A percentile compares a stretch with the other conserved stretches of the same genome.
phyloP scores from a whole-genome alignment of 2,888 invertebrate species.

The Sinhomidia bicolor region DNA sequence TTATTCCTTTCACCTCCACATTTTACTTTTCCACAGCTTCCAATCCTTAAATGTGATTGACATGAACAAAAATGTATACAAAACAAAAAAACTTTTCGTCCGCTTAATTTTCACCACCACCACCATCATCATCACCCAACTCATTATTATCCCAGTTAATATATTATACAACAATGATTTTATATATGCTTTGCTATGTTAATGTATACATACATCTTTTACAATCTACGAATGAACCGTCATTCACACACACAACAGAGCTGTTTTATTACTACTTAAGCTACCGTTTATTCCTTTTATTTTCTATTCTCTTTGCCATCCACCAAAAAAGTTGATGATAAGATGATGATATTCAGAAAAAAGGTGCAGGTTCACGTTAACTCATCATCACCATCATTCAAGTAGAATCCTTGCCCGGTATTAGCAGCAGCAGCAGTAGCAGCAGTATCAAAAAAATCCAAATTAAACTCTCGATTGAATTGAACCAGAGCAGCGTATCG shows the following conservation, averaged over 20 bases:
- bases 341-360: constrained; percentile 37
- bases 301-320: constrained; percentile 3
- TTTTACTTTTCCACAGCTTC: constrained; percentile 12
- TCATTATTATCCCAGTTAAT: not conserved
- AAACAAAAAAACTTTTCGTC: constrained; percentile 38
- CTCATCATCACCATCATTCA: not conserved
- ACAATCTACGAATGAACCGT: constrained; percentile 21
- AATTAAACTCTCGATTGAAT: not conserved
- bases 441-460: not conserved
- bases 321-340: constrained; percentile 8
- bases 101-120: constrained; percentile 23
- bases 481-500: constrained; percentile 21
- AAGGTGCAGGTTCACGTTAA: constrained; percentile 23
- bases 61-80: constrained; percentile 7
- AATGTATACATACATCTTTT: constrained; percentile 22
- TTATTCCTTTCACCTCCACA: constrained; percentile 65
- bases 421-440: not conserved
- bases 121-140: constrained; percentile 5
- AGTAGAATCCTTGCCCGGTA: not conserved
- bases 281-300: constrained; percentile 40
- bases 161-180: not conserved
- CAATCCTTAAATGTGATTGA: constrained; percentile 54
- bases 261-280: constrained; percentile 25
- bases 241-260: constrained; percentile 19
- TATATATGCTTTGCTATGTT: constrained; percentile 1